Percentiles rank a stretch among this genome's conserved stretches.
phyloP scores from a whole-genome alignment of 1,140 invertebrate genomes.

The Ridgeia piscesae region DNA sequence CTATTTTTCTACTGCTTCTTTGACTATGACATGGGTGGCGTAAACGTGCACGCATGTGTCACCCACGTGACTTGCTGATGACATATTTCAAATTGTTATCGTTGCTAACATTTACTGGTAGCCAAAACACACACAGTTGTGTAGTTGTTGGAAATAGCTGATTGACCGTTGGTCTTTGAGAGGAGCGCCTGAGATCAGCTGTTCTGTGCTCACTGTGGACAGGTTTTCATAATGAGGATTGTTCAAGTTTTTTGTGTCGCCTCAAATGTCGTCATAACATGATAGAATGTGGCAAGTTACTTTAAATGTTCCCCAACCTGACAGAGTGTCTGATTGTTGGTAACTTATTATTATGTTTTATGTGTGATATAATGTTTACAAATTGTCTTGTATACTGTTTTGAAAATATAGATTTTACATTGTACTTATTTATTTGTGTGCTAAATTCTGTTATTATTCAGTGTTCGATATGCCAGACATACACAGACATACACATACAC shows the following conservation, averaged over 20 bases:
- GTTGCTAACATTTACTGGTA: neutral
- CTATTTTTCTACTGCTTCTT: neutral
- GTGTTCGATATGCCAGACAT: neutral
- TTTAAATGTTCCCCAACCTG: neutral
- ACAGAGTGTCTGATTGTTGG: neutral
- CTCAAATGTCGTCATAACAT: neutral
- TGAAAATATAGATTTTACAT: conserved; percentile 7
- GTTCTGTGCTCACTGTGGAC: neutral
- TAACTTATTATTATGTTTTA: neutral
- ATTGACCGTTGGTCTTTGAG: neutral
- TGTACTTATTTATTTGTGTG: neutral
- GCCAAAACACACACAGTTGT: neutral
- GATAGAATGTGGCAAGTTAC: neutral
- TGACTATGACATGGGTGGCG: neutral
- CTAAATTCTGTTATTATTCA: neutral
- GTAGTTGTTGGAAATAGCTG: neutral
- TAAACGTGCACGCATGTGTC: neutral
- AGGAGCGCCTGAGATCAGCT: neutral
- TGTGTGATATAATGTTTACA: neutral
- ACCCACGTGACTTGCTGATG: neutral
- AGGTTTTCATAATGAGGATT: neutral
- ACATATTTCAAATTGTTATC: neutral
- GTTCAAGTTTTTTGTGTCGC: neutral
- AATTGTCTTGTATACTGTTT: neutral
- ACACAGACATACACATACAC: too few species aligned